These are phyloP conservation scores for Endotricha flammealis DNA, from an alignment of 2,888 invertebrate genomes.

Conservation along the genomic window DNA sequence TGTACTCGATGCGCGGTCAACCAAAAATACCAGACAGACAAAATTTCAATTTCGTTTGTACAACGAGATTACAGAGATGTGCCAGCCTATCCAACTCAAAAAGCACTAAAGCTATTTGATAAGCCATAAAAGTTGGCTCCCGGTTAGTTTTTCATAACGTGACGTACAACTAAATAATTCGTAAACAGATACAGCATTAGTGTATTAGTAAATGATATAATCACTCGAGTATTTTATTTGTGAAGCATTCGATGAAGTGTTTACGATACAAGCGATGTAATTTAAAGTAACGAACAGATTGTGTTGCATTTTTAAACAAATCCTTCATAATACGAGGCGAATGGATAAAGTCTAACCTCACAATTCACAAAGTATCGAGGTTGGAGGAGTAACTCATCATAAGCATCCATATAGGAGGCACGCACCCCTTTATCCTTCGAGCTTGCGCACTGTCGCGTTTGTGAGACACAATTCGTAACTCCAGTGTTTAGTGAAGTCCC, in stretches of 20 bases:
- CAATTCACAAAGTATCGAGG: constrained; percentile 18
- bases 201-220: constrained; percentile 4
- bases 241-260: constrained; percentile 12
- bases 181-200: too few species aligned
- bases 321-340: constrained; percentile 16
- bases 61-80: too few species aligned
- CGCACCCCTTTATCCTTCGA: constrained; percentile 35
- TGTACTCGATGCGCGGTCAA: too few species aligned
- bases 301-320: constrained; percentile 20
- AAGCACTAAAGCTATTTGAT: too few species aligned
- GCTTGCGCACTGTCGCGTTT: constrained; percentile 45
- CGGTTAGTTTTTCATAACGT: too few species aligned
- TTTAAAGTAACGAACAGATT: constrained; percentile 15
- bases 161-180: too few species aligned
- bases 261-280: constrained; percentile 12
- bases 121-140: too few species aligned
- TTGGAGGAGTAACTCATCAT: constrained; percentile 23
- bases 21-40: too few species aligned
- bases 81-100: too few species aligned
- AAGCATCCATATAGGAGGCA: constrained; percentile 30
- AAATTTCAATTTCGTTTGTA: too few species aligned
- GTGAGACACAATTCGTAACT: constrained; percentile 36
- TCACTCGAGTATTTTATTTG: background rate
- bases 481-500: constrained; percentile 26
- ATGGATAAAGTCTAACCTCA: constrained; percentile 14